These are phyloP conservation scores for Drosophila anomalata DNA, from an alignment of 2,888 invertebrate genomes.

Conservation along the genomic window DNA sequence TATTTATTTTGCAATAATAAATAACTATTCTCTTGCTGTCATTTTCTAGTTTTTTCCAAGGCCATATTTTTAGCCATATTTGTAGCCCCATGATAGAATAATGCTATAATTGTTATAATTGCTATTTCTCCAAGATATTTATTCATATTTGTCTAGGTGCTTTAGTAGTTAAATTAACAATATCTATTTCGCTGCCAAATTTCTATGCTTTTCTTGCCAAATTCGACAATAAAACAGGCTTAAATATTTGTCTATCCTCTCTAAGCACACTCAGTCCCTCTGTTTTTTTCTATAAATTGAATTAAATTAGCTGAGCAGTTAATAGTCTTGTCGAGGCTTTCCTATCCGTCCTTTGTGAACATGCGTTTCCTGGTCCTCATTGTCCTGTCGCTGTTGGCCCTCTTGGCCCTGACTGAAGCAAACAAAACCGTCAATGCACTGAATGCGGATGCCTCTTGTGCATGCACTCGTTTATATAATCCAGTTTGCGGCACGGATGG, in stretches of 20 bases:
- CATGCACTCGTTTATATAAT: conserved; percentile 31
- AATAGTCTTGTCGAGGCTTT: conserved; percentile 46
- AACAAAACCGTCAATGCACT: background rate
- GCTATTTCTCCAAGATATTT: too few relatives aligned
- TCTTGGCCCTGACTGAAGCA: conserved; percentile 42
- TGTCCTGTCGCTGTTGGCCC: conserved; percentile 53
- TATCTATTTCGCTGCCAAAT: too few relatives aligned
- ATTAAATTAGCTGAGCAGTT: conserved; percentile 14
- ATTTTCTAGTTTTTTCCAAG: too few relatives aligned
- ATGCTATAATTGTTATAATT: too few relatives aligned
- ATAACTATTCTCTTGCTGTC: too few relatives aligned
- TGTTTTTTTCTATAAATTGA: conserved; percentile 38
- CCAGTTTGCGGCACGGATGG: conserved; percentile 52
- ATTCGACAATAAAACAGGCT: background rate
- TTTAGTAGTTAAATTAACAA: too few relatives aligned
- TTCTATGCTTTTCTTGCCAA: background rate
- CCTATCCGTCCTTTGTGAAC: conserved; percentile 11
- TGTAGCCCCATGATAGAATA: too few relatives aligned
- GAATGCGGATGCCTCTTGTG: conserved; percentile 8
- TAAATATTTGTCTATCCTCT: conserved; percentile 6
- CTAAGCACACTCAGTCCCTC: background rate
- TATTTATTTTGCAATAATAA: background rate
- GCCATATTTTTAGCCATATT: too few relatives aligned
- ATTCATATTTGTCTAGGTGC: too few relatives aligned
- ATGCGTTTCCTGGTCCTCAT: conserved; percentile 65